Evolutionary conservation across 1,140 invertebrate genomes (phyloP).

Genomic region (Drosophila mojavensis): DNA sequence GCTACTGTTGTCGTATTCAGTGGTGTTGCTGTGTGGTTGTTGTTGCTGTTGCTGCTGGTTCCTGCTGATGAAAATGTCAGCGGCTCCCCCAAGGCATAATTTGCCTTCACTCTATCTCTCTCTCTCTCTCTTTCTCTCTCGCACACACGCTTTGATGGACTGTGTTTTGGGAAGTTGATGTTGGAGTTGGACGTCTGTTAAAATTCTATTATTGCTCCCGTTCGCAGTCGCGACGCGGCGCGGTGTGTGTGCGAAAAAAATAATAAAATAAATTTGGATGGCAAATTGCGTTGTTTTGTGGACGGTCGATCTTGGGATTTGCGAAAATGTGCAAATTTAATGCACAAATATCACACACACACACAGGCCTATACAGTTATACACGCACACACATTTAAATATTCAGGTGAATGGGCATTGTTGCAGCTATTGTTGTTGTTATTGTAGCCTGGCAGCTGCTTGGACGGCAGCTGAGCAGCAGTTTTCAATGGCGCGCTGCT

Average conservation of each 20-base stretch:
- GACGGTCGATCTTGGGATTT: slow-evolving; percentile 50
- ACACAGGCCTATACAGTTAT: slow-evolving; percentile 1
- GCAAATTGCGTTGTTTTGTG: slow-evolving; percentile 60
- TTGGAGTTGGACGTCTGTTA: slow-evolving; percentile 52
- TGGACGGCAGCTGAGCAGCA: slow-evolving; percentile 53
- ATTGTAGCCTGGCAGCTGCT: slow-evolving; percentile 32
- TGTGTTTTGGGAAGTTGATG: slow-evolving; percentile 27
- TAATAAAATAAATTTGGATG: slow-evolving; percentile 51
- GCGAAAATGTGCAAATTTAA: slow-evolving; percentile 67
- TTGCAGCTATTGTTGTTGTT: slow-evolving; percentile 22
- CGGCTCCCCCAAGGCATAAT: slow-evolving; percentile 73
- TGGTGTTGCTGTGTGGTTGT: slow-evolving; percentile 26
- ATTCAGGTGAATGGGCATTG: slow-evolving; percentile 38
- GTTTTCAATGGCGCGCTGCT: slow-evolving; percentile 18
- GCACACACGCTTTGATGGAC: slow-evolving; percentile 14
- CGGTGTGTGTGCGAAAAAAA: slow-evolving; percentile 30
- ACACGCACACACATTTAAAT: neutral
- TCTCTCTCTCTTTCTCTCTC: neutral
- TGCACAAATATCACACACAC: slow-evolving; percentile 58
- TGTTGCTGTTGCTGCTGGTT: slow-evolving; percentile 42
- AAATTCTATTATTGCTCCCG: slow-evolving; percentile 65
- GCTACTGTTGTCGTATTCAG: slow-evolving; percentile 26
- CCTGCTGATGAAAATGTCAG: slow-evolving; percentile 76
- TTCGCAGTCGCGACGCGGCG: slow-evolving; percentile 13
- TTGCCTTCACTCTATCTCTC: too few species aligned